Evolutionary conservation across 2,797 vertebrate species (phyloP).

Genomic region (Siniperca scherzeri): DNA sequence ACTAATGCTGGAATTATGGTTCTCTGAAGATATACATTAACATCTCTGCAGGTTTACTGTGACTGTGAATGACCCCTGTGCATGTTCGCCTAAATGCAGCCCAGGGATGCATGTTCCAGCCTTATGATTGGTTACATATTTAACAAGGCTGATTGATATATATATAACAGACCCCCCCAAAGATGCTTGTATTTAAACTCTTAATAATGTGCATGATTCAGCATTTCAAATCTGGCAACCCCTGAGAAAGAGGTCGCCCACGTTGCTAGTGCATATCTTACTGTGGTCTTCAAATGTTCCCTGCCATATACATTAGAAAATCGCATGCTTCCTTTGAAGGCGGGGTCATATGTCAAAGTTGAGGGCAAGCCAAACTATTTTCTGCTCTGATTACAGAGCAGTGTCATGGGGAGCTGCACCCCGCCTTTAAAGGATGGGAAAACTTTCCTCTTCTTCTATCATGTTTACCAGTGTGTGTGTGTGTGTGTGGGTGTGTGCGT

Average conservation of each 20-base stretch:
- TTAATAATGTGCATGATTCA: constrained; percentile 2
- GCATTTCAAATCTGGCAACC: constrained; percentile 19
- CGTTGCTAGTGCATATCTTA: background rate
- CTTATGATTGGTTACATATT: background rate
- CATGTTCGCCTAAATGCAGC: background rate
- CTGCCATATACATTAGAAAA: constrained; percentile 54
- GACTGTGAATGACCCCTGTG: background rate
- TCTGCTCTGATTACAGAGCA: constrained; percentile 73
- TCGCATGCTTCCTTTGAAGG: constrained; percentile 43
- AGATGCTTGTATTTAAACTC: background rate
- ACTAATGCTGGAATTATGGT: background rate
- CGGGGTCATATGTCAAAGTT: constrained; percentile 60
- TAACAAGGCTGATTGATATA: background rate
- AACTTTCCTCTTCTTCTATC: constrained; percentile 45
- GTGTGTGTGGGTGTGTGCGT: constrained; percentile 9
- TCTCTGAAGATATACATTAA: constrained; percentile 2
- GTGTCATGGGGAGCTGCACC: constrained; percentile 52
- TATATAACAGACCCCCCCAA: background rate
- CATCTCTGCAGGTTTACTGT: constrained; percentile 21
- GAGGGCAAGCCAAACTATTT: constrained; percentile 59
- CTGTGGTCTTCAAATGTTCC: constrained; percentile 15
- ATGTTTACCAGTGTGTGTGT: constrained; percentile 49
- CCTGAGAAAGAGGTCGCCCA: background rate
- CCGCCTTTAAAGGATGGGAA: constrained; percentile 61
- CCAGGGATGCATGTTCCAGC: background rate